Evolutionary conservation across 2,113 vertebrate genomes (phyloP).

Genomic region (Willisornis vidua): DNA sequence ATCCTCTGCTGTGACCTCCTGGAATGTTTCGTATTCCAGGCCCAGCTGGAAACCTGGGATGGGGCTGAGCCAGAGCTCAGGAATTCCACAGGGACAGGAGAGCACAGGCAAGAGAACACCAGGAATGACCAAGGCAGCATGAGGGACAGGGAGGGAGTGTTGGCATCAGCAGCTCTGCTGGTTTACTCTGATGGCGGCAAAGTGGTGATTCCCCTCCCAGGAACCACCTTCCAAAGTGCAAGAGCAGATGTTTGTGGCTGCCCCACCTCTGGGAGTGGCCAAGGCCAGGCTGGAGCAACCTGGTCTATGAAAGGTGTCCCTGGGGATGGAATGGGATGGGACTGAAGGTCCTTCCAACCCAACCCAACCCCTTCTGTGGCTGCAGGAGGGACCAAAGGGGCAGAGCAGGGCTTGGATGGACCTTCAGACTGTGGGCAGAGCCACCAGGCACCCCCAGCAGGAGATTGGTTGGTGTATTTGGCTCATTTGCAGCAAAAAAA

Average conservation of each 20-base stretch:
- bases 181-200: background rate
- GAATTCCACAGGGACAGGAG: background rate
- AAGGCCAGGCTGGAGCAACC: background rate
- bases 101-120: background rate
- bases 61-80: background rate
- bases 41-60: background rate
- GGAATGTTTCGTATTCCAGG: background rate
- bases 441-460: background rate
- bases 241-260: fast-evolving
- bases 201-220: background rate
- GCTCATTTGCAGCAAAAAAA: background rate
- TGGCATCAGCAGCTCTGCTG: background rate
- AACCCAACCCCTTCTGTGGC: background rate
- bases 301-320: background rate
- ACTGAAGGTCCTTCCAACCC: fast-evolving
- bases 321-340: background rate
- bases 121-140: background rate
- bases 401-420: background rate
- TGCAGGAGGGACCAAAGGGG: background rate
- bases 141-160: background rate
- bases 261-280: background rate
- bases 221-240: fast-evolving
- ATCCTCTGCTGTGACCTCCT: background rate
- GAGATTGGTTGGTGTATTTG: background rate
- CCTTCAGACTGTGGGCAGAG: background rate